Conservation (phyloP, 2,888 invertebrate species). For the Drosophila pseudotakahashii region DNA sequence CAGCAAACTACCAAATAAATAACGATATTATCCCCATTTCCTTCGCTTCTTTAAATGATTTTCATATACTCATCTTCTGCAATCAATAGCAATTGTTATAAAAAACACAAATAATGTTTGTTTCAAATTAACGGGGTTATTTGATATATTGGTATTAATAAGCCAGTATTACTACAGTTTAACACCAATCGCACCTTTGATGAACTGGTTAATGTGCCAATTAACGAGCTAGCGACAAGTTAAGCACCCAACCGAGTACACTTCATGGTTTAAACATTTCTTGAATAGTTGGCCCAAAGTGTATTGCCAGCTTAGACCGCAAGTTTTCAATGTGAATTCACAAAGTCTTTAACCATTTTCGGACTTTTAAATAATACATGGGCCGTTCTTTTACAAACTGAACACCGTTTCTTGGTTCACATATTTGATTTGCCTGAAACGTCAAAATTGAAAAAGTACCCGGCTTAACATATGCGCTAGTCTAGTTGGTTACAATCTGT, state of each 20-base stretch:
- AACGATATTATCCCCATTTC: neutral
- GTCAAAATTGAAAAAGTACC: no score
- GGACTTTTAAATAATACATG: no score
- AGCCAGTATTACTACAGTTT: neutral
- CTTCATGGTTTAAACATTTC: conserved; percentile 23
- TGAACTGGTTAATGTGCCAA: conserved; percentile 14
- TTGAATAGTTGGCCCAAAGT: conserved; percentile 14
- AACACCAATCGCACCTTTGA: conserved; percentile 15
- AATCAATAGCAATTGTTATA: conserved; percentile 6
- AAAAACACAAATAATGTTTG: neutral
- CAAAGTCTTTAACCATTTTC: neutral
- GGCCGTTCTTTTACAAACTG: no score
- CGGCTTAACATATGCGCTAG: no score
- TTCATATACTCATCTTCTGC: neutral
- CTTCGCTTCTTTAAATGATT: neutral
- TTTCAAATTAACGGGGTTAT: neutral
- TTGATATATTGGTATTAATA: neutral
- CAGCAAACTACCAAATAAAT: neutral
- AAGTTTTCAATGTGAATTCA: neutral
- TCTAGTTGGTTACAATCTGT: no score
- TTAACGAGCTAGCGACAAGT: neutral
- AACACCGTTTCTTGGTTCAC: no score
- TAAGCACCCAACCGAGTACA: conserved; percentile 11
- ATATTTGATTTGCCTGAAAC: no score
- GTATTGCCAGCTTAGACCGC: neutral